Base-by-base conservation (phyloP, 2,797 vertebrate species). In the Urocyon cinereoargenteus region DNA sequence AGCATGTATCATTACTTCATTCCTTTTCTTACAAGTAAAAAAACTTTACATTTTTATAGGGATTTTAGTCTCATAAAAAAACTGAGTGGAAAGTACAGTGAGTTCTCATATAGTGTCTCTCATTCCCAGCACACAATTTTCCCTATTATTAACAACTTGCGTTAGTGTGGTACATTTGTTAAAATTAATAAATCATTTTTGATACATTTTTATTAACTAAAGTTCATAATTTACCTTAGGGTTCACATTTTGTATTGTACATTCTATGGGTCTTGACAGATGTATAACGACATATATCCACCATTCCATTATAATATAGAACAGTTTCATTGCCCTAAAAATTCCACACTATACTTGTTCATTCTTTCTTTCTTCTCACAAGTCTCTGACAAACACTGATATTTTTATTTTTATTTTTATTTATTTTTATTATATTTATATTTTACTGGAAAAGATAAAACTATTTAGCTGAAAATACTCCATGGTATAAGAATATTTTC, bases 401-500 rank as follows among this genome's bases (percentile, higher is more conserved):
- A 45, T 45, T 45, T 45, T 45, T 45, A 45, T 45, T 45, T 45
- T 45, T 45, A 45, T 45, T 45, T 45, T 45, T 45, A 45, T 45
- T 45, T 45, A 45, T 45, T 45, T 8, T 45, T 45, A 45, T 45
- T 45, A 45, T 7, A 45, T 45, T 45, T 45, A 45, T 55, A 19
- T 62, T 86, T 70, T 86, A 19, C 10, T 86, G 40, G 0, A 79
- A 36, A 86, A 70, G 40, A 79, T 8, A 79, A 83, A 94, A 83
- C 36, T 70, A 85, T 51, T 73, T 91, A 36, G 34, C 21, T 94
- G 36, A 84, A 57, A 77, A 90, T 90, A 84, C 68, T 85, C 61
- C 18, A 36, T 34, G 40, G 18, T 36, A 26, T 55, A 18, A 81
- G 24, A 6, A 62, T 31, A 66, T 68, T 68, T 79, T 68, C 75